Evolutionary conservation across 2,797 vertebrate genomes (phyloP), one percentile per base, ranked within the genome.

Genomic region (Melanotaenia boesemani): DNA sequence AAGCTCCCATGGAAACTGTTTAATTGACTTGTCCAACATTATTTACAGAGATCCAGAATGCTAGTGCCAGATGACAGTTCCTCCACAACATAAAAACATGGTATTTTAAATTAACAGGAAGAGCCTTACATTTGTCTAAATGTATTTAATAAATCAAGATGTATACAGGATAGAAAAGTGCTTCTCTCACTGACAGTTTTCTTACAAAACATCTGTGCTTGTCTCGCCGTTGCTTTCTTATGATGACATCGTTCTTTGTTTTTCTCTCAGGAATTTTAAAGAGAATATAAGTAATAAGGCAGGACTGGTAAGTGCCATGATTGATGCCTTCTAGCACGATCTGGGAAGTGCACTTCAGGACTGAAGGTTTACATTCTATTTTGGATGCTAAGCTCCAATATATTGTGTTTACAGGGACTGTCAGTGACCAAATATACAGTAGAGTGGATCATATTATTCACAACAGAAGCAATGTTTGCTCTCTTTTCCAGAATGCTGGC

Each of bases 41-140:
- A 94, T 94, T 93, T 94, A 95, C 94, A 94, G 69, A 88, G 86
- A 86, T 92, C 63, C 81, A 91, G 91, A 88, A 83, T 79, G 84
- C 82, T 88, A 88, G 83, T 92, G 89, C 86, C 82, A 87, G 84
- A 82, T 77, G 85, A 88, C 68, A 80, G 71, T 67, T 83, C 78
- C 46, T 78, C 86, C 69, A 86, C 46, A 67, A 72, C 82, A 86
- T 72, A 60, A 79, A 84, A 84, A 86, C 72, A 90, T 77, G 73
- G 65, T 66, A 70, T 74, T 75, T 89, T 92, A 91, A 92, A 92
- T 91, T 87, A 88, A 89, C 84, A 71, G 64, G 63, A 80, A 79
- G 58, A 80, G 56, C 73, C 73, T 78, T 57, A 79, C 67, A 78
- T 72, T 80, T 67, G 57, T 87, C 77, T 91, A 73, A 90, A 87